Conservation (phyloP, 2,888 invertebrate species). For the Lycaena phlaeas region DNA sequence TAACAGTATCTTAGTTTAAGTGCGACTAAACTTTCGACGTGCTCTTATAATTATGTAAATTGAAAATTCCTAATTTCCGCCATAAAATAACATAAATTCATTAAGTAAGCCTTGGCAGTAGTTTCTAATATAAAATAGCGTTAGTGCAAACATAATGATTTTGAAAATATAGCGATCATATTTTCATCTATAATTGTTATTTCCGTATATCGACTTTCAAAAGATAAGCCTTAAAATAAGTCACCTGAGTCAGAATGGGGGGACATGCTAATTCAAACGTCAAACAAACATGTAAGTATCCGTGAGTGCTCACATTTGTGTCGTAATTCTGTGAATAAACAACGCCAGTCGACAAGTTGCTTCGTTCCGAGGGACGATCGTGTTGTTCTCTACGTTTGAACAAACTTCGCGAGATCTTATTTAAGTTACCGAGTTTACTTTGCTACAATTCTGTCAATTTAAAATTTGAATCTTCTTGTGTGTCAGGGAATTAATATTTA, state of each 20-base stretch:
- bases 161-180: not conserved
- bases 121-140: too few species aligned
- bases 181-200: too few species aligned
- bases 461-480: slow-evolving; percentile 11
- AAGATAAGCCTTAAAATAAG: slow-evolving; percentile 12
- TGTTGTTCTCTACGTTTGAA: slow-evolving; percentile 44
- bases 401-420: slow-evolving; percentile 52
- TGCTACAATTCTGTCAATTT: slow-evolving; percentile 20
- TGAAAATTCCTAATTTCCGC: too few species aligned
- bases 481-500: slow-evolving; percentile 13
- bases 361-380: slow-evolving; percentile 27
- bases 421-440: slow-evolving; percentile 36
- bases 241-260: slow-evolving; percentile 16
- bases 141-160: too few species aligned
- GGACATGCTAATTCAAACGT: slow-evolving; percentile 42
- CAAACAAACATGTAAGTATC: slow-evolving; percentile 45
- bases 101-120: too few species aligned
- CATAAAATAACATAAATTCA: too few species aligned
- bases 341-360: slow-evolving; percentile 32
- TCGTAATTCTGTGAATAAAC: slow-evolving; percentile 48
- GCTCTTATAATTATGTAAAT: too few species aligned
- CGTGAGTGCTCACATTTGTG: slow-evolving; percentile 28
- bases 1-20: too few species aligned
- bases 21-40: too few species aligned
- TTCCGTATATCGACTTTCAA: slow-evolving; percentile 2